Percentiles rank a stretch among this genome's conserved stretches.
Conservation (phyloP, 2,113 vertebrate species). For the Cheirogaleus medius region DNA sequence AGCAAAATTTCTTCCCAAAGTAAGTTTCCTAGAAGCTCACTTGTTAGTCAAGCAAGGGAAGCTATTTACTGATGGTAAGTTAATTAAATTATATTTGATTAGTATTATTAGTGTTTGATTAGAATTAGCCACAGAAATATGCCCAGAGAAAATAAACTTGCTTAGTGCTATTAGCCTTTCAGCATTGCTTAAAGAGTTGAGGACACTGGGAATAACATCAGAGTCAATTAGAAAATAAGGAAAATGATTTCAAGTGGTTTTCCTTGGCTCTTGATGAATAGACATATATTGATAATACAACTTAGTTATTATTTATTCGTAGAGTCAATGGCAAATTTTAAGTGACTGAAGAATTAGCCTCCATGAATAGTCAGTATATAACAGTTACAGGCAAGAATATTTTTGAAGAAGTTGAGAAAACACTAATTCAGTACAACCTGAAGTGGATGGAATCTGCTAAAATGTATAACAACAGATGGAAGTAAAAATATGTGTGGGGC, state of each 20-base stretch:
- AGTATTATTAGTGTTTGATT: no score
- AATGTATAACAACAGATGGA: neutral
- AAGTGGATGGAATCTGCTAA: neutral
- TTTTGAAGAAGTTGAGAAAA: neutral
- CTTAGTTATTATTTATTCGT: neutral
- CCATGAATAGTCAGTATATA: neutral
- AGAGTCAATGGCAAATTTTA: neutral
- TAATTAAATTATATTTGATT: neutral
- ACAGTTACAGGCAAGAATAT: neutral
- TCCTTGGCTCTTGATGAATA: neutral
- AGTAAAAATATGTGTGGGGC: neutral
- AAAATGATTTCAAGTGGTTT: neutral
- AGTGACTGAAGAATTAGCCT: neutral
- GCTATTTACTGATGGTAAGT: neutral
- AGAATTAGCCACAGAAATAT: neutral
- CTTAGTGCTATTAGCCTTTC: neutral
- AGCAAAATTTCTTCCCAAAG: neutral
- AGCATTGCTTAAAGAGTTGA: neutral
- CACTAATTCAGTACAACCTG: neutral
- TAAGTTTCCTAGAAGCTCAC: neutral
- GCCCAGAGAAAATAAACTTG: neutral
- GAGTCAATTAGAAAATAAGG: neutral
- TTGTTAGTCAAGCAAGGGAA: neutral
- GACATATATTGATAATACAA: neutral
- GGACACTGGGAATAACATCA: neutral